These are phyloP conservation scores for Sussaba pulchella DNA, from an alignment of 2,888 invertebrate genomes.

Conservation along the genomic window DNA sequence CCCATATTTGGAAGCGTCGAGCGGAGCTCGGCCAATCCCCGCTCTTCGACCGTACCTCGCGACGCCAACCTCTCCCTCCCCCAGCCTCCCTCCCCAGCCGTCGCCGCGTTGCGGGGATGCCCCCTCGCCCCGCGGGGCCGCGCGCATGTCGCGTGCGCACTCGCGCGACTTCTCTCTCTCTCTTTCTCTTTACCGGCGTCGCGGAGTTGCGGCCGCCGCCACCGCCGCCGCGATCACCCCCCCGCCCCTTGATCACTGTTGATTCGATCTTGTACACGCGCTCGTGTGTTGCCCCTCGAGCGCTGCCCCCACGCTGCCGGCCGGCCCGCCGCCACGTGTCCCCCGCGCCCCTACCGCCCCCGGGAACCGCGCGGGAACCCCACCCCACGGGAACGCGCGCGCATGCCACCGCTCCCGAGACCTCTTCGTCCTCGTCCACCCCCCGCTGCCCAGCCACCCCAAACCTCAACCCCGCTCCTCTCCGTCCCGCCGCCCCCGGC, in stretches of 20 bases:
- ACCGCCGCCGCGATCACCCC: not conserved
- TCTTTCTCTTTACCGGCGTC: conserved; percentile 31
- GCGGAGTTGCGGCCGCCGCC: not conserved
- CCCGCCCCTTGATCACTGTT: not conserved
- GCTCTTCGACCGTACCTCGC: conserved; percentile 74
- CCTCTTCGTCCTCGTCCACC: conserved; percentile 78
- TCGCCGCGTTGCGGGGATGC: too few species aligned
- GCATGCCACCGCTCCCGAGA: conserved; percentile 72
- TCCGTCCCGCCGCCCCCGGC: conserved; percentile 46
- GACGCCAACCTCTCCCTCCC: conserved; percentile 58
- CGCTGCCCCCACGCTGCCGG: conserved; percentile 59
- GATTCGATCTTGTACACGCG: conserved; percentile 59
- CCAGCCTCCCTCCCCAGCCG: conserved; percentile 54
- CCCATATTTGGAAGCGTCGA: conserved; percentile 93
- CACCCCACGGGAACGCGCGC: conserved; percentile 84
- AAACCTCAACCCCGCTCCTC: conserved; percentile 23
- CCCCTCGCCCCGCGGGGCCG: not conserved
- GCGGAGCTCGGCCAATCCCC: conserved; percentile 86
- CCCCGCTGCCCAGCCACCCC: conserved; percentile 51
- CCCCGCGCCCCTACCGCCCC: conserved; percentile 72
- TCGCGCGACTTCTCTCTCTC: conserved; percentile 34
- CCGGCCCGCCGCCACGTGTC: conserved; percentile 65
- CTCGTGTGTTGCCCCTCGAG: conserved; percentile 64
- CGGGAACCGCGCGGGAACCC: conserved; percentile 85
- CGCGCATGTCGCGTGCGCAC: conserved; percentile 61